These are phyloP conservation scores for Drosophila tripunctata DNA, from an alignment of 2,888 invertebrate species.

Conservation along the genomic window DNA sequence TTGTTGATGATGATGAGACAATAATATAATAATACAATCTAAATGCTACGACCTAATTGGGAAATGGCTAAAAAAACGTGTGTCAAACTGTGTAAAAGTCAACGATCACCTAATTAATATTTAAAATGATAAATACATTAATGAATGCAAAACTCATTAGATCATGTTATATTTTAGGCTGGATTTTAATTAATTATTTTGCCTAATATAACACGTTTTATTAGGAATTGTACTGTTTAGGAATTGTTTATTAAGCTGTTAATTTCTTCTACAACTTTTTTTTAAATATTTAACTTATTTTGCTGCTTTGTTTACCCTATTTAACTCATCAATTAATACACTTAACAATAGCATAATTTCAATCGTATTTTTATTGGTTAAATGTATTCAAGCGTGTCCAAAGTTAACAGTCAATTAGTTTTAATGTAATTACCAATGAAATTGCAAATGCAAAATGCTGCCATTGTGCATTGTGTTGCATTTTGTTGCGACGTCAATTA, in stretches of 20 bases:
- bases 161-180: not conserved
- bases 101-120: constrained; percentile 21
- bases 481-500: constrained; percentile 45
- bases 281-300: not conserved
- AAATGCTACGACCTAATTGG: constrained; percentile 28
- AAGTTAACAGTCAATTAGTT: constrained; percentile 46
- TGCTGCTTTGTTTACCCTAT: not conserved
- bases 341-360: constrained; percentile 1
- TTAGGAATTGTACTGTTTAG: no score
- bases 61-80: not conserved
- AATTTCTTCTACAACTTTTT: not conserved
- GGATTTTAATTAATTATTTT: not conserved
- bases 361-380: constrained; percentile 4
- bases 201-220: not conserved
- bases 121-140: constrained; percentile 3
- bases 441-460: constrained; percentile 36
- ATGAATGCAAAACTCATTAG: not conserved
- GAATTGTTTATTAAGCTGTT: no score
- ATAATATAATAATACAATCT: constrained; percentile 11
- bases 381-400: constrained; percentile 29
- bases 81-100: constrained; percentile 6
- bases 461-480: constrained; percentile 40
- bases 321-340: constrained; percentile 1
- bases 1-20: constrained; percentile 20
- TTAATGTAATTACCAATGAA: constrained; percentile 40